These are phyloP conservation scores for Platyscapa corneri DNA, from an alignment of 1,140 invertebrate species.

Conservation along the genomic window DNA sequence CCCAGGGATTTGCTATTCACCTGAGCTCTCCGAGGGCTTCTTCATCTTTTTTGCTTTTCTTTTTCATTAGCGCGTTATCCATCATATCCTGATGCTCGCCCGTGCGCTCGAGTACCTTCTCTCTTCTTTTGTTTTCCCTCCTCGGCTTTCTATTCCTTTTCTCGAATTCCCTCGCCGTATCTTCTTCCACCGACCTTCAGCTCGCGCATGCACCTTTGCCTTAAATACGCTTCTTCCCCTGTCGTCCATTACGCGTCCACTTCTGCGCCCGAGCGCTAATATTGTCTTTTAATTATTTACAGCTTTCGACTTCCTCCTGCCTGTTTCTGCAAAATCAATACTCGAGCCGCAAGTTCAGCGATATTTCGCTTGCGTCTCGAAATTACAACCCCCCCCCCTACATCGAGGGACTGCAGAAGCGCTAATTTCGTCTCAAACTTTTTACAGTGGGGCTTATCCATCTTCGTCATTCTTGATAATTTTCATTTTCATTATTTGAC, in stretches of 20 bases:
- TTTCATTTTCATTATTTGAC: too few relatives aligned
- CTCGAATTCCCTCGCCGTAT: background rate
- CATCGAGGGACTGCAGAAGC: too few relatives aligned
- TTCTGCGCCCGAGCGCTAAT: background rate
- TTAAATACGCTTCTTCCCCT: background rate
- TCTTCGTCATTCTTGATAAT: too few relatives aligned
- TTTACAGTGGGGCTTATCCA: too few relatives aligned
- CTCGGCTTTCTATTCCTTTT: background rate
- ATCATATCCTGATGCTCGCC: constrained; percentile 5
- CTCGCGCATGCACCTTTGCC: too few relatives aligned
- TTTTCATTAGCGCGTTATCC: constrained; percentile 38
- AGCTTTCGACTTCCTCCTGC: background rate
- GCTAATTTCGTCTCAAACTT: too few relatives aligned
- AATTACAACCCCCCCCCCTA: too few relatives aligned
- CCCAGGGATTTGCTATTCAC: constrained; percentile 44
- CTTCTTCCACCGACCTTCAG: background rate
- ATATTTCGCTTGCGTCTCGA: too few relatives aligned
- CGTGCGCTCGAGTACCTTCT: background rate
- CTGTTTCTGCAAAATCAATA: too few relatives aligned
- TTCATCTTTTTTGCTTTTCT: background rate
- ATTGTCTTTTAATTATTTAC: background rate
- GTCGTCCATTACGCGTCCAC: background rate
- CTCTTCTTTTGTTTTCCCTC: background rate
- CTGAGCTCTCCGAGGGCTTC: background rate
- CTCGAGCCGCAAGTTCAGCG: too few relatives aligned